These are phyloP conservation scores for Bovichtus diacanthus DNA, from an alignment of 2,797 vertebrate genomes.

Conservation along the genomic window DNA sequence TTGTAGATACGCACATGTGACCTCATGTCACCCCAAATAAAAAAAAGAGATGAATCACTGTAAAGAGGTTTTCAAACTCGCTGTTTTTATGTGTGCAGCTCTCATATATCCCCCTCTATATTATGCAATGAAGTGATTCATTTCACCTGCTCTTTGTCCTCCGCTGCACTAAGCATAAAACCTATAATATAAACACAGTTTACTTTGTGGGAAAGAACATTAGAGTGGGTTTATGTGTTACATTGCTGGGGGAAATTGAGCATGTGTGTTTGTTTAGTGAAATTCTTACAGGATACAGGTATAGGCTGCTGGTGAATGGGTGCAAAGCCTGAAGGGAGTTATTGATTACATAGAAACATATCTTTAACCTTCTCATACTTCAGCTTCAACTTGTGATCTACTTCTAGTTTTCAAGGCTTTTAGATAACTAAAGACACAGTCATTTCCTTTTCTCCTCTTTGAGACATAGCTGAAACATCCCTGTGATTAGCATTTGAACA, in stretches of 20 bases:
- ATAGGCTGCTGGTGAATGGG: not conserved
- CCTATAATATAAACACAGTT: slow-evolving; percentile 13
- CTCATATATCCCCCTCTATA: slow-evolving; percentile 22
- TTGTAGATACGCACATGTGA: not conserved
- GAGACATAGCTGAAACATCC: not conserved
- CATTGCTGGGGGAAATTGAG: slow-evolving; percentile 23
- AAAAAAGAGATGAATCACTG: not conserved
- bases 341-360: not conserved
- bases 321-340: not conserved
- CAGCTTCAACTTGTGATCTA: slow-evolving; percentile 2
- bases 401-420: not conserved
- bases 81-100: not conserved
- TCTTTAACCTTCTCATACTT: not conserved
- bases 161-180: slow-evolving; percentile 10
- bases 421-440: not conserved
- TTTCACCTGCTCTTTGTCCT: slow-evolving; percentile 45
- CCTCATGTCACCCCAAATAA: not conserved
- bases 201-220: slow-evolving; percentile 15
- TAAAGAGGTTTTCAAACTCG: not conserved
- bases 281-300: slow-evolving; percentile 5
- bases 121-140: slow-evolving; percentile 32
- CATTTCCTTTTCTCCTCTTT: not conserved
- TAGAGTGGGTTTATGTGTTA: slow-evolving; percentile 43
- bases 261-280: slow-evolving; percentile 9
- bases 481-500: not conserved